A percentile compares a stretch with the other conserved stretches of the same genome.
These are phyloP conservation scores for Brenthis hecate DNA, from an alignment of 2,888 invertebrate genomes.

Conservation along the genomic window DNA sequence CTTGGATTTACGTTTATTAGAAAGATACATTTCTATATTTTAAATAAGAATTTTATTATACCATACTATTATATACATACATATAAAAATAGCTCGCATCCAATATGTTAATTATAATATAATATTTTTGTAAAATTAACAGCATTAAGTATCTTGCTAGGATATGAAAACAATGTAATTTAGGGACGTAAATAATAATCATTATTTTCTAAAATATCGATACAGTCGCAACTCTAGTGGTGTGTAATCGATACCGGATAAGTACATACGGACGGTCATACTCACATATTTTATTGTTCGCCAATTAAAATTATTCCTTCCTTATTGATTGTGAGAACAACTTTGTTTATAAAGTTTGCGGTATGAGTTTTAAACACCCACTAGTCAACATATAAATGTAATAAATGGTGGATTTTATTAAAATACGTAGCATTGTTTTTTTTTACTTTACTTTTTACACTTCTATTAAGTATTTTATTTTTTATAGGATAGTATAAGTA, in stretches of 20 bases:
- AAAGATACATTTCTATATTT: too few relatives aligned
- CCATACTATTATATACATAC: too few relatives aligned
- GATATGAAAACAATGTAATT: too few relatives aligned
- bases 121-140: too few relatives aligned
- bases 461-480: too few relatives aligned
- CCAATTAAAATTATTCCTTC: constrained; percentile 76
- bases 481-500: too few relatives aligned
- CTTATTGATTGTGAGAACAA: constrained; percentile 51
- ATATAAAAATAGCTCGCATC: too few relatives aligned
- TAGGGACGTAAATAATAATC: not conserved
- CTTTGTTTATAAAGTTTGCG: constrained; percentile 33
- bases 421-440: not conserved
- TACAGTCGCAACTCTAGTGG: constrained; percentile 50
- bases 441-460: too few relatives aligned
- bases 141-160: too few relatives aligned
- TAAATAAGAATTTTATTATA: too few relatives aligned
- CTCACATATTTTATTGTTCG: constrained; percentile 75
- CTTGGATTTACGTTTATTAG: too few relatives aligned
- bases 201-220: constrained; percentile 37
- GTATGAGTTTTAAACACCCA: constrained; percentile 33
- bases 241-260: constrained; percentile 60
- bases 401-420: constrained; percentile 3
- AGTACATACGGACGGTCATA: constrained; percentile 50
- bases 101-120: too few relatives aligned
- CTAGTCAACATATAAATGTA: not conserved